Evolutionary conservation across 2,888 invertebrate genomes (phyloP).

Genomic region (Sesia apiformis): DNA sequence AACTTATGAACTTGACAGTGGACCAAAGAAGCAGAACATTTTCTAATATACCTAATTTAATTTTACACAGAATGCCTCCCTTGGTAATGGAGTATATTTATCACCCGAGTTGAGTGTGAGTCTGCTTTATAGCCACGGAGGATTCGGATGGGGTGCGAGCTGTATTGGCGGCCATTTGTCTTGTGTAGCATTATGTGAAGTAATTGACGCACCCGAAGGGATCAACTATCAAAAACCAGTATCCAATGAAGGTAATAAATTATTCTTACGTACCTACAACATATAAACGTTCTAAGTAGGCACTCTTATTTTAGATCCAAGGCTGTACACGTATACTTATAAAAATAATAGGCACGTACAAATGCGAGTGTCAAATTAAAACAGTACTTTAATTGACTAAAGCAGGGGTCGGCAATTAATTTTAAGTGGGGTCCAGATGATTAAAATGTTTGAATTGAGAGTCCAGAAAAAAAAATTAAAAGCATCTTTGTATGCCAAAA

Average conservation of each 20-base stretch:
- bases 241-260: constrained; percentile 41
- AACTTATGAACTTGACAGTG: no score
- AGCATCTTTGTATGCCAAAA: no score
- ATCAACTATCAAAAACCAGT: constrained; percentile 70
- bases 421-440: no score
- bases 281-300: not conserved
- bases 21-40: no score
- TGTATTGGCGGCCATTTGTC: constrained; percentile 83
- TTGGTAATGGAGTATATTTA: constrained; percentile 84
- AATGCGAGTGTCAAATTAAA: no score
- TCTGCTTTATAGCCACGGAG: constrained; percentile 81
- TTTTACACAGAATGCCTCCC: constrained; percentile 71
- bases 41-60: not conserved
- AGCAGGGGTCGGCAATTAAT: no score
- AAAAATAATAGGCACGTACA: no score
- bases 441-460: no score
- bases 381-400: no score
- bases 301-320: not conserved
- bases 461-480: no score
- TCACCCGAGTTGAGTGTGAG: constrained; percentile 83
- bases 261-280: no score
- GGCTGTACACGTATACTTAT: no score
- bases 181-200: constrained; percentile 86
- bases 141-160: constrained; percentile 85
- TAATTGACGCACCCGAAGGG: constrained; percentile 80